These are phyloP conservation scores for Heliothis peltigera DNA, from an alignment of 2,888 invertebrate species.

Conservation along the genomic window DNA sequence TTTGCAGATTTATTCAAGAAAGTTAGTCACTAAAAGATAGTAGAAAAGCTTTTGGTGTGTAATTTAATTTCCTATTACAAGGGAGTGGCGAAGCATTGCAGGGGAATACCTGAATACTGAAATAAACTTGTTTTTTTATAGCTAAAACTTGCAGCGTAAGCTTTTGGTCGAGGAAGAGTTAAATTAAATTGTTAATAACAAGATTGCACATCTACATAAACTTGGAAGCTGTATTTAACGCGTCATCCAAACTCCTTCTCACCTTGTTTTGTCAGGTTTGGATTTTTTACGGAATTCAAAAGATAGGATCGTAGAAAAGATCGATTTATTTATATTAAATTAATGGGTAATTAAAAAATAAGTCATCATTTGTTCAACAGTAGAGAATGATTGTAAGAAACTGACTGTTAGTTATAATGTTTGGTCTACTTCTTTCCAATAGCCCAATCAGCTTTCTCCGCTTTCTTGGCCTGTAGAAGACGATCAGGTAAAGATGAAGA, in stretches of 20 bases:
- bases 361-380: conserved; percentile 72
- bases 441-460: conserved; percentile 93
- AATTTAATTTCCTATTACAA: conserved; percentile 59
- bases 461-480: conserved; percentile 93
- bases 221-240: conserved; percentile 73
- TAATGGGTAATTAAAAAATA: conserved; percentile 75
- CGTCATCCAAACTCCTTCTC: conserved; percentile 78
- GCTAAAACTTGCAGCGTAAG: conserved; percentile 67
- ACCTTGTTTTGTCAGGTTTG: conserved; percentile 74
- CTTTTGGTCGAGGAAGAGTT: conserved; percentile 59
- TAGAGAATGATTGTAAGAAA: conserved; percentile 67
- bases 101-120: conserved; percentile 64
- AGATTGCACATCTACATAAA: conserved; percentile 61
- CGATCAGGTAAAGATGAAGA: conserved; percentile 69
- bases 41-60: conserved; percentile 61
- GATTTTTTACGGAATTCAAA: conserved; percentile 68
- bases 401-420: conserved; percentile 60
- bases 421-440: conserved; percentile 90
- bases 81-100: conserved; percentile 75
- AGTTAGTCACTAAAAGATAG: conserved; percentile 72
- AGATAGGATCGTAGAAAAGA: conserved; percentile 71
- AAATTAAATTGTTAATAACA: conserved; percentile 61
- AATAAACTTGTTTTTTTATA: conserved; percentile 61
- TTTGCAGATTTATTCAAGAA: conserved; percentile 55
- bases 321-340: conserved; percentile 78